Evolutionary conservation across 2,113 vertebrate genomes (phyloP), one percentile per base, ranked within the genome.

Genomic region (Aythya baeri): DNA sequence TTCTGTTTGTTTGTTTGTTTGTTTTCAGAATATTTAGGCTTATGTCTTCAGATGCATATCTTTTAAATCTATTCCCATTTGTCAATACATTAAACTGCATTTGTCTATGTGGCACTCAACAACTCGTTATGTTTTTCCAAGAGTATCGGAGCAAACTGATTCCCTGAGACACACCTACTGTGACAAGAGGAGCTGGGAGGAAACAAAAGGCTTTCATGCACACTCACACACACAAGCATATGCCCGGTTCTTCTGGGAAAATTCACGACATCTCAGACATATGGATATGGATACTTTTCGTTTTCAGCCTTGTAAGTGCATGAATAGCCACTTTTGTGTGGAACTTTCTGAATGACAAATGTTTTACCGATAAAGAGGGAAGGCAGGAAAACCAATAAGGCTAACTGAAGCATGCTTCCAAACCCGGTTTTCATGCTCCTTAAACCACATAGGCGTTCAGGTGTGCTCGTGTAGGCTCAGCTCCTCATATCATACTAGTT

Each of bases 241-340:
- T 49, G n/a, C 17, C 50, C 21, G 7, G 13, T n/a, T 79, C 65
- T 78, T 70, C 55, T 71, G 43, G 62, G 29, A 73, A 83, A 95
- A 89, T 43, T 27, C 68, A 38, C 2, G 1, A n/a, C 13, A 54
- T 61, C 44, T 68, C 73, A 65, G 57, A 49, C 13, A 23, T 63
- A n/a, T 2, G 11, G 57, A 78, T 34, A 26, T 2, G 11, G 57
- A 78, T 34, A 26, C 41, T 91, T 74, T 55, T 63, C 12, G 31
- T 29, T 63, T 68, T 1, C 4, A 73, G 38, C 52, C 20, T 50
- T 0, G 0, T 17, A 70, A 77, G 9, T 10, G 17, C 27, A 46
- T 9, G n/a, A 77, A 71, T 23, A 44, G 27, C 11, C 57, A 67
- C 55, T 74, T 86, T 4, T 43, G 41, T 67, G 36, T n/a, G 81